Base-by-base conservation (phyloP, 2,888 invertebrate genomes). In the Drosophila paramelanica region DNA sequence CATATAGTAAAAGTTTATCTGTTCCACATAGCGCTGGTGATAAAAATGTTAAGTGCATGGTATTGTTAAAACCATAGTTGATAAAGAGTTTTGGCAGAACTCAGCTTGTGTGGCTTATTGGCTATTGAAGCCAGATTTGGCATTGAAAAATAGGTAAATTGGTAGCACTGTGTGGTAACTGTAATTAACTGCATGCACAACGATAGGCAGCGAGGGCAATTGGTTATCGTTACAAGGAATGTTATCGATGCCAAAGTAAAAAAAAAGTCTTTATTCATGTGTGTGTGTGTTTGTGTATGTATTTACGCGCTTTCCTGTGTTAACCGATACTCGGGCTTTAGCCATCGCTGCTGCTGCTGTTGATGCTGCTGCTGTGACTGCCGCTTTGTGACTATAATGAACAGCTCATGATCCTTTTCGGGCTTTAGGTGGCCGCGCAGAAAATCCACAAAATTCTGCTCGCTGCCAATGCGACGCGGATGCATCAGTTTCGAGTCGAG, bases 401-500 rank as follows among this genome's bases (percentile, higher is more conserved):
- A 46, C 0, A 79, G 49, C 23, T 70, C 67, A 8, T 65, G 43
- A 10, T 58, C 57, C 10, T 46, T 64, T 20, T 66, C 45, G 23
- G 60, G n/a, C n/a, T 10, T 7, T 2, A 73, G 42, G 2, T 64
- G 62, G 4, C 41, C 25, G 10, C 60, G 46, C 2, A 79, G 36
- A 11, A 38, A 79, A 5, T 50, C 33, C 0, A 66, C 5, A 47
- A 79, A 82, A 3, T 67, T 10, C 13, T 7, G 7, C 8, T 77
- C 62, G 6, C 39, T 1, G 17, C 67, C 73, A 57, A 79, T 47
- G 14, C 14, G 25, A 0, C 7, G 13, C 8, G 79, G 72, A 8
- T 47, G 53, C 1, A 14, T 13, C 43, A 79, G 36, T 13, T 61
- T 73, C 0, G 78, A 81, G 51, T 81, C 81, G 11, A 81, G 55